Evolutionary conservation across 2,113 vertebrate species (phyloP), one percentile per base, ranked within the genome.

Genomic region (Thunnus maccoyii): DNA sequence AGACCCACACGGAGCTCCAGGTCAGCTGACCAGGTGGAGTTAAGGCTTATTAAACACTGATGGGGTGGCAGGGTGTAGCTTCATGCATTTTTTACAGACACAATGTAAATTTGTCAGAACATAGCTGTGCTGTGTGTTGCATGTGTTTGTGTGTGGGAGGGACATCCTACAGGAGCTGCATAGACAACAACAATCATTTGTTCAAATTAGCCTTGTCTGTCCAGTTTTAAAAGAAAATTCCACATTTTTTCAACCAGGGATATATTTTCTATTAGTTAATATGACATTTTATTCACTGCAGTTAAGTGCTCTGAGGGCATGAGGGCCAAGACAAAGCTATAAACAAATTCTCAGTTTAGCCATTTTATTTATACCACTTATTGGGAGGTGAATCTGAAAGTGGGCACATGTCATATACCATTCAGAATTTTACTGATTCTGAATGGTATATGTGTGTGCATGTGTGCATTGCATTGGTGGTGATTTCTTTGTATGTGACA

Each of bases 1-100:
- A 84, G 71, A 82, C 12, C 60, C 50, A 76, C 80, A 56, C 79
- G 64, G 71, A 76, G 77, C 14, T 16, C 18, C 27, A 25, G 63
- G 80, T 78, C 74, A 84, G 75, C 66, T 66, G 74, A 70, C 52
- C 41, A 56, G 41, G 56, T 56, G 56, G 52, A 63, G 52, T 60
- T 46, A n/a, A 36, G 65, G 55, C 18, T 55, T 65, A 58, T 79
- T 68, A 85, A 62, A 78, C 17, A 76, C 36, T 41, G 52, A 71
- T 56, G 61, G 36, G 32, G 12, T 0, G 0, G 44, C 48, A 54
- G 27, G 58, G 16, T 25, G 57, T 54, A 27, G 17, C 36, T 60
- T 61, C 13, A 9, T 76, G 46, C 41, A 66, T 80, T 72, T 78
- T 80, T 66, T 25, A 65, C 15, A 50, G 1, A 25, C 16, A 41